These are phyloP conservation scores for Drosophila asahinai DNA, from an alignment of 1,140 invertebrate species.

Conservation along the genomic window DNA sequence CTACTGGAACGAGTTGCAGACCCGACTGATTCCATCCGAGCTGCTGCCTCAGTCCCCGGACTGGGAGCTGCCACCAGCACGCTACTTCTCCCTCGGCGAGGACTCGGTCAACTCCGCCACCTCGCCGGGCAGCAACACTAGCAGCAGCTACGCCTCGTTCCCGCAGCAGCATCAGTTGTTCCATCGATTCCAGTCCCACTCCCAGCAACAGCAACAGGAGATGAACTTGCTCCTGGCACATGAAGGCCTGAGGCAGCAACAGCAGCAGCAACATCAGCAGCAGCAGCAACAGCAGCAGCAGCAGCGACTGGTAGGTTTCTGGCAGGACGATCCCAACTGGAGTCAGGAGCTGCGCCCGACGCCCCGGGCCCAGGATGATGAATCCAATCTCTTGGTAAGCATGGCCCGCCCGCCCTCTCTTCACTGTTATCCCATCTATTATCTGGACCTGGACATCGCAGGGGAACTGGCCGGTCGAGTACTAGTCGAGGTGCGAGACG, in stretches of 20 bases:
- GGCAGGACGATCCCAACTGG: background rate
- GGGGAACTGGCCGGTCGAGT: slow-evolving; percentile 90
- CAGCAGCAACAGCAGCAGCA: background rate
- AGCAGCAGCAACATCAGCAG: background rate
- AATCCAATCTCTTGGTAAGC: slow-evolving; percentile 16
- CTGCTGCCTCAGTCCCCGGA: background rate
- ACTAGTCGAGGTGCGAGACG: slow-evolving; percentile 93
- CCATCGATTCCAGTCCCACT: background rate
- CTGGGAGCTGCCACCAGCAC: background rate
- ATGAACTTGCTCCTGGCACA: background rate
- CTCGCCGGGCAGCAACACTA: background rate
- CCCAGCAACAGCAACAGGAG: slow-evolving; percentile 22
- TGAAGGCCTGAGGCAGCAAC: background rate
- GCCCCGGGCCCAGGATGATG: background rate
- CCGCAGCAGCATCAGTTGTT: background rate
- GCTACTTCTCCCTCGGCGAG: background rate
- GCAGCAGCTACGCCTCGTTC: slow-evolving; percentile 1
- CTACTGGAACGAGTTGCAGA: slow-evolving; percentile 60
- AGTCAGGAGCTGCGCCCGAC: background rate
- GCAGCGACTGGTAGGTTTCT: background rate
- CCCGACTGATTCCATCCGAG: background rate
- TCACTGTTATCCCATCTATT: slow-evolving; percentile 90
- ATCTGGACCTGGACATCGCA: slow-evolving; percentile 92
- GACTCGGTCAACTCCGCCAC: background rate
- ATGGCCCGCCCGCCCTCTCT: slow-evolving; percentile 78